Evolutionary conservation across 2,888 invertebrate species (phyloP).

Genomic region (Lasius platythorax): DNA sequence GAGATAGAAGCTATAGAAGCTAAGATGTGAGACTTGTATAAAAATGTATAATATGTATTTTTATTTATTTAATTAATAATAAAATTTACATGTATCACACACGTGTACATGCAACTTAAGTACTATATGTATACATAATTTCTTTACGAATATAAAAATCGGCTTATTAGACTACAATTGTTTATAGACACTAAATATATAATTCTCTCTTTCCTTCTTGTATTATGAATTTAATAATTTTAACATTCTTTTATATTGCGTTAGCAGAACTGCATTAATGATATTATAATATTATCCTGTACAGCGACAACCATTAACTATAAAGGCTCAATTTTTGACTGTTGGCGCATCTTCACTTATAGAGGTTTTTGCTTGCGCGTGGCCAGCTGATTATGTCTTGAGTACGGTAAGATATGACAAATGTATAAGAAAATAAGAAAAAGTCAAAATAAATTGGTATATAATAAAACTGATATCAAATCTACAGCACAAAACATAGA

Average conservation of each 20-base stretch:
- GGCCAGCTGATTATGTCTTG: constrained; percentile 76
- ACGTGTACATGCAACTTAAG: too few relatives aligned
- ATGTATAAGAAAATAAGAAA: not conserved
- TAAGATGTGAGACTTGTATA: too few relatives aligned
- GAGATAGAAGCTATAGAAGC: too few relatives aligned
- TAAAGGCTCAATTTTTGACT: constrained; percentile 68
- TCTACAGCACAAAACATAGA: not conserved
- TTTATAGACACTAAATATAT: not conserved
- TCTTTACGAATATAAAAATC: not conserved
- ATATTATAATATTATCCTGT: not conserved
- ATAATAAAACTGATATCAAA: not conserved
- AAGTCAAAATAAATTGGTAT: not conserved
- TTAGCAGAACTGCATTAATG: not conserved
- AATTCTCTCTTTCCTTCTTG: not conserved
- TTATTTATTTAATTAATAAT: too few relatives aligned
- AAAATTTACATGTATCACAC: too few relatives aligned
- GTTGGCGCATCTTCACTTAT: constrained; percentile 62
- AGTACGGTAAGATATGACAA: constrained; percentile 59
- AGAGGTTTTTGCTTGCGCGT: constrained; percentile 74
- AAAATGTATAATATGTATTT: too few relatives aligned
- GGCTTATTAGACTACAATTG: not conserved
- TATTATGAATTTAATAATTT: not conserved
- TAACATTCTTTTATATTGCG: not conserved
- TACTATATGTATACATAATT: not conserved
- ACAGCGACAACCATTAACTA: constrained; percentile 66